phyloP scores from a whole-genome alignment of 2,888 invertebrate species.

The Hyalella azteca region DNA sequence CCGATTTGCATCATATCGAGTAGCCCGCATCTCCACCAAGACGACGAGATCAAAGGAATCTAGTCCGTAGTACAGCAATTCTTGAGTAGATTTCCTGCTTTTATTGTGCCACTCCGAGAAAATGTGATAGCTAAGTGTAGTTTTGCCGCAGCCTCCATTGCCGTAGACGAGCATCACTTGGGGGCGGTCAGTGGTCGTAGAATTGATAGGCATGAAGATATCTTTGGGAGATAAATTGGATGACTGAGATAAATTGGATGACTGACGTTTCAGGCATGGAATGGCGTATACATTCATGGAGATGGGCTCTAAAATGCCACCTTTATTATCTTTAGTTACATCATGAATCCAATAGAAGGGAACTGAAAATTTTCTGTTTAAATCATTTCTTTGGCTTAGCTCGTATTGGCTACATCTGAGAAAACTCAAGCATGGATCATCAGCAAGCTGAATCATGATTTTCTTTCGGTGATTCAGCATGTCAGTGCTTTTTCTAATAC shows the following conservation, averaged over 20 bases:
- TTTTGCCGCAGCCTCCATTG: slow-evolving; percentile 16
- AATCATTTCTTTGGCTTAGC: neutral
- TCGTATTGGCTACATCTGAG: neutral
- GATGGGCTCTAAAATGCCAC: neutral
- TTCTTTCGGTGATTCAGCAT: neutral
- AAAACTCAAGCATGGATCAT: neutral
- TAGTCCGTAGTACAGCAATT: neutral
- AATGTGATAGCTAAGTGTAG: neutral
- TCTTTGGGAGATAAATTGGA: neutral
- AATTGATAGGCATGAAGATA: neutral
- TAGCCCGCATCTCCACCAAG: neutral
- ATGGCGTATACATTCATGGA: neutral
- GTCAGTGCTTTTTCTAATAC: neutral
- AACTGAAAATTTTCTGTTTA: neutral
- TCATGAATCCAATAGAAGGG: slow-evolving; percentile 5
- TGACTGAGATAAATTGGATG: neutral
- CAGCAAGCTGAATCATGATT: neutral
- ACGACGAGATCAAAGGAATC: neutral
- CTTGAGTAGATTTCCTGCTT: neutral
- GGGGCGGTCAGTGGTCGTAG: neutral
- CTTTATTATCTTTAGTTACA: neutral
- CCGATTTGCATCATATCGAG: no score
- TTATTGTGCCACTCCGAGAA: neutral
- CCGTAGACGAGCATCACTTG: neutral
- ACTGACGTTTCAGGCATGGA: neutral